phyloP scores from a whole-genome alignment of 2,888 invertebrate genomes.

The Artemia sp. region DNA sequence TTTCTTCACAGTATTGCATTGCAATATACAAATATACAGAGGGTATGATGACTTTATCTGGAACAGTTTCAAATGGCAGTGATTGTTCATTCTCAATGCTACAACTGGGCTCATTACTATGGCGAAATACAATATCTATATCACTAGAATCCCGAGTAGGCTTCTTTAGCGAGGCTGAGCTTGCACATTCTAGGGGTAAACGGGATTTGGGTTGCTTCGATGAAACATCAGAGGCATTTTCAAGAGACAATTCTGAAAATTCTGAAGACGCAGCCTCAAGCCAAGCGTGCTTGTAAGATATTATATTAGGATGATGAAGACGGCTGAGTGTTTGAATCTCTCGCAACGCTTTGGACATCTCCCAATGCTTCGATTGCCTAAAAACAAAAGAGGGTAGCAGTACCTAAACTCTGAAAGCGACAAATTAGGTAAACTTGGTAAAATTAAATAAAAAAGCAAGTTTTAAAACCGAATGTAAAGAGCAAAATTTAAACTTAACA shows the following conservation, averaged over 20 bases:
- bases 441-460: no score
- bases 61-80: background rate
- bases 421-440: no score
- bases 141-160: background rate
- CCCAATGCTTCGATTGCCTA: background rate
- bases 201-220: slow-evolving; percentile 3
- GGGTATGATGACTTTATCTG: background rate
- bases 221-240: background rate
- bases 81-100: background rate
- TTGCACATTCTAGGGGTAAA: background rate
- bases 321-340: background rate
- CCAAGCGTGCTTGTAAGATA: slow-evolving; percentile 12
- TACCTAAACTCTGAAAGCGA: no score
- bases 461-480: no score
- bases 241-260: background rate
- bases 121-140: background rate
- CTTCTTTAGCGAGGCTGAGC: no score
- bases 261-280: background rate
- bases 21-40: slow-evolving; percentile 1
- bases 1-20: slow-evolving; percentile 5
- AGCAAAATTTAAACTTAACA: no score
- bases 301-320: slow-evolving; percentile 1
- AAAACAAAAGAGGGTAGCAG: background rate
- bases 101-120: background rate
- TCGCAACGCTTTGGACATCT: background rate